Conservation (phyloP, 2,888 invertebrate genomes). For the Epinotia bilunana region DNA sequence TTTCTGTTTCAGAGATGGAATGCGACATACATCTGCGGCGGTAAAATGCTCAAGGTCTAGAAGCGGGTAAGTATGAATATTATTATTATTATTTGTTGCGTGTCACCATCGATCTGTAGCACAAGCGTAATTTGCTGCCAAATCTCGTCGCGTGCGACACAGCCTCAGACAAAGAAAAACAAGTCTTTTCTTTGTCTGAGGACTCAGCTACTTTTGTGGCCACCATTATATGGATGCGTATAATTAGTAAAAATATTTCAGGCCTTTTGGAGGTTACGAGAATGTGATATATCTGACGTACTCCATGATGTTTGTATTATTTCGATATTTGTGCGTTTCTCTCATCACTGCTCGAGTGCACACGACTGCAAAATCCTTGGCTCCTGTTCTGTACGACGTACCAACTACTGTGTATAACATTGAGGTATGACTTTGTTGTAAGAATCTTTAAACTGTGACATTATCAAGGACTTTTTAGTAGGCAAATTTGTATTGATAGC, state of each 20-base stretch:
- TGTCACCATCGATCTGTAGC: neutral
- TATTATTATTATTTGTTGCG: neutral
- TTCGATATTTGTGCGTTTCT: constrained; percentile 84
- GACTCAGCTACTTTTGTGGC: no score
- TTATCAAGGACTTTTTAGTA: neutral
- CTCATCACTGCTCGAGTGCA: constrained; percentile 82
- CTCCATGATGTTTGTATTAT: constrained; percentile 83
- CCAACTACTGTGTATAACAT: constrained; percentile 81
- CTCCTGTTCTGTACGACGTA: constrained; percentile 82
- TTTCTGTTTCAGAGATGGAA: constrained; percentile 16
- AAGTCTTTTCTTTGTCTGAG: no score
- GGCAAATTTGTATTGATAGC: neutral
- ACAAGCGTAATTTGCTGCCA: no score
- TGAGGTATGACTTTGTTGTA: constrained; percentile 71
- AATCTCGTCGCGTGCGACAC: no score
- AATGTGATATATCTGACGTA: constrained; percentile 82
- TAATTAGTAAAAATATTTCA: constrained; percentile 42
- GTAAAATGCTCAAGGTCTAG: constrained; percentile 24
- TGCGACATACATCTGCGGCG: constrained; percentile 2
- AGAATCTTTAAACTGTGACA: neutral
- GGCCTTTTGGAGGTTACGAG: constrained; percentile 58
- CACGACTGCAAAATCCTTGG: constrained; percentile 76
- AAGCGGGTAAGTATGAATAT: constrained; percentile 8
- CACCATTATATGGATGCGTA: no score
- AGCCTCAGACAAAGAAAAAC: no score